A percentile compares a stretch with the other conserved stretches of the same genome.
Evolutionary conservation across 2,888 invertebrate genomes (phyloP).

Genomic region (Cactoblastis cactorum): DNA sequence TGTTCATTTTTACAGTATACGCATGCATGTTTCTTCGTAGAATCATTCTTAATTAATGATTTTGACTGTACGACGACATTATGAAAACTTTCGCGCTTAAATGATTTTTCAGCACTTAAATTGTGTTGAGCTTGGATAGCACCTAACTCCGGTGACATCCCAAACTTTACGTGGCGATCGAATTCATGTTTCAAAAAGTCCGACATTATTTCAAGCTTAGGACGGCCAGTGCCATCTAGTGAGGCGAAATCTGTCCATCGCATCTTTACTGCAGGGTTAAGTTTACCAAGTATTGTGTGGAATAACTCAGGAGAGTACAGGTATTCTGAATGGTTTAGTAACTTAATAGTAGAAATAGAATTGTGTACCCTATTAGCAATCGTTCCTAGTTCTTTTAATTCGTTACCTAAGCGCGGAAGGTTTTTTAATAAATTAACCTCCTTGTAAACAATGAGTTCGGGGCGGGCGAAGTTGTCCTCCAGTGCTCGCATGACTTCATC

Average conservation of each 20-base stretch:
- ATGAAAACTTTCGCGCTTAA: neutral
- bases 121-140: neutral
- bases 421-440: constrained; percentile 18
- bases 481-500: constrained; percentile 21
- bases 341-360: neutral
- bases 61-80: neutral
- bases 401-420: constrained; percentile 16
- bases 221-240: neutral
- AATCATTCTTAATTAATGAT: neutral
- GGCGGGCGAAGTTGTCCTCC: constrained; percentile 24
- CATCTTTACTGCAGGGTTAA: constrained; percentile 6
- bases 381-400: constrained; percentile 18
- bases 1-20: constrained; percentile 15
- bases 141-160: constrained; percentile 11
- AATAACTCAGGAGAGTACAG: constrained; percentile 13
- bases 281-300: constrained; percentile 6
- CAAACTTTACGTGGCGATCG: constrained; percentile 6
- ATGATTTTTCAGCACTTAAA: neutral
- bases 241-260: constrained; percentile 14
- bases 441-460: constrained; percentile 21
- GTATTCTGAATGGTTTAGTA: constrained; percentile 14
- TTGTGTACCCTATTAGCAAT: constrained; percentile 15
- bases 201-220: constrained; percentile 11
- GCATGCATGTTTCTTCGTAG: no score
- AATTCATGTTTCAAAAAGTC: constrained; percentile 13